Evolutionary conservation across 1,140 invertebrate species (phyloP), one percentile per base, ranked within the genome.

Genomic region (Diabrotica undecimpunctata): DNA sequence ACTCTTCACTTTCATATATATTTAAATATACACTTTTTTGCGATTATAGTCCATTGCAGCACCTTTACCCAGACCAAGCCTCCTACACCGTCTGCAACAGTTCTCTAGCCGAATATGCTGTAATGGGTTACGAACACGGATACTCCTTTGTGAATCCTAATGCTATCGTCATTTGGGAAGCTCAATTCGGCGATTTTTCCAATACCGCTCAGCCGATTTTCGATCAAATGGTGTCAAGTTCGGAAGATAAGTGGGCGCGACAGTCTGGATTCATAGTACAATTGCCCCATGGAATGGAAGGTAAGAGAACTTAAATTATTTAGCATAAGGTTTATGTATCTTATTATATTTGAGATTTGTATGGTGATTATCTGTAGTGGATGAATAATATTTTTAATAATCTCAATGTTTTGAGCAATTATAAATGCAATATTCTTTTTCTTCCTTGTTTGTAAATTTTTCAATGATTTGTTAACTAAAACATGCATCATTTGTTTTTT

Each of bases 241-340:
- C 90, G 6, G 88, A 95, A 80, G 80, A 86, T 61, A 95, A 95
- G 80, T 95, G 93, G 93, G 83, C 90, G 6, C 82, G 91, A 60
- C 92, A 95, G 79, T 87, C 87, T 64, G 93, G 92, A 39, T 69
- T 97, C 36, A 89, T 94, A 1, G 74, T 95, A 66, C 81, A 94
- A n/a, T 77, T 96, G 38, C 94, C 94, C 4, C 94, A 97, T 76
- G 94, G 94, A 7, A 87, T 93, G 79, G 94, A 96, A 80, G 94
- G 92, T 66, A 91, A 84, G 39, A 46, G 25, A 4, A 25, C 25
- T 25, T 25, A 25, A 25, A 25, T 25, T 25, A 25, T 25, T 51
- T 25, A 25, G 4, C 25, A 25, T 25, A 25, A 25, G n/a, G n/a
- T n/a, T n/a, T n/a, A n/a, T n/a, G n/a, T n/a, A n/a, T n/a, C n/a